phyloP scores from a whole-genome alignment of 2,888 invertebrate genomes.

The Phortica magna region DNA sequence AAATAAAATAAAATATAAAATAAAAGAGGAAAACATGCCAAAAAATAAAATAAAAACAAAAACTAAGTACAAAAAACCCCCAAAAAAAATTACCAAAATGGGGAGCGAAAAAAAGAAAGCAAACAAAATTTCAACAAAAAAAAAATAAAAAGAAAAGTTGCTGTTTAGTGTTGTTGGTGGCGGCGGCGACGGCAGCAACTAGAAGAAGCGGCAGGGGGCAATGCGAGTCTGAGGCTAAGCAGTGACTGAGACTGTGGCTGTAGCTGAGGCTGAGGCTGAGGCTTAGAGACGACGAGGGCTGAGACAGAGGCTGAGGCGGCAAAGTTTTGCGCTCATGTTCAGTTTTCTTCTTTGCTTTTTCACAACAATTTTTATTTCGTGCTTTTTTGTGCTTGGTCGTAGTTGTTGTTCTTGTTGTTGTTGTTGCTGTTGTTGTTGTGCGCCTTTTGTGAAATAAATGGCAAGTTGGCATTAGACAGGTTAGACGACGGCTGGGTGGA shows the following conservation, averaged over 20 bases:
- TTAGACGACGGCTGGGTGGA: slow-evolving; percentile 52
- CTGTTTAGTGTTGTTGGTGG: not conserved
- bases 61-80: slow-evolving; percentile 9
- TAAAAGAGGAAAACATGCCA: slow-evolving; percentile 40
- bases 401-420: slow-evolving; percentile 14
- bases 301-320: slow-evolving; percentile 65
- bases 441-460: slow-evolving; percentile 56
- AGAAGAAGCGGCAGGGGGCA: too few species aligned
- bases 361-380: slow-evolving; percentile 43
- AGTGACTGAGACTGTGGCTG: slow-evolving; percentile 1
- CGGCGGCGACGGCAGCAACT: too few species aligned
- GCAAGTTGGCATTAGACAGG: slow-evolving; percentile 71
- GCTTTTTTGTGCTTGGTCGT: not conserved
- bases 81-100: slow-evolving; percentile 50
- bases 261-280: not conserved
- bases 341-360: slow-evolving; percentile 46
- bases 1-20: slow-evolving; percentile 30
- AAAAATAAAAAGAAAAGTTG: not conserved
- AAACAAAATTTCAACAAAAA: too few species aligned
- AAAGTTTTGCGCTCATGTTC: slow-evolving; percentile 53
- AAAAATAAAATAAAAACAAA: slow-evolving; percentile 7
- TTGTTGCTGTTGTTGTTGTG: slow-evolving; percentile 1
- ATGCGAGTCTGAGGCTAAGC: not conserved
- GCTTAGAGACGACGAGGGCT: not conserved
- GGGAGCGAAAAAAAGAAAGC: slow-evolving; percentile 47